These are phyloP conservation scores for Neoseiulus cucumeris DNA, from an alignment of 1,140 invertebrate genomes.

Conservation along the genomic window DNA sequence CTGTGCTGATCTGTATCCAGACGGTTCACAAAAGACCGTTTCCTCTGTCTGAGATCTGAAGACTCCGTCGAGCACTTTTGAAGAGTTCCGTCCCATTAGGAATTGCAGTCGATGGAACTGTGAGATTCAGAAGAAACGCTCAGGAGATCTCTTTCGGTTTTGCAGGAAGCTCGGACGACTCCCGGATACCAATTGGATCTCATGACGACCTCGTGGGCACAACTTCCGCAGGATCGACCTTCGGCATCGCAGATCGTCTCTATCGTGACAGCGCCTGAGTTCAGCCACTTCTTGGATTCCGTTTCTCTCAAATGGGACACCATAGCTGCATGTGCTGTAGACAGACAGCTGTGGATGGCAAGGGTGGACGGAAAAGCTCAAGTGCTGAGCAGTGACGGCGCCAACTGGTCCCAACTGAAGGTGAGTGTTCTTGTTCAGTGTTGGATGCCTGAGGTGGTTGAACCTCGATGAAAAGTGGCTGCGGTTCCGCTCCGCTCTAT, in stretches of 20 bases:
- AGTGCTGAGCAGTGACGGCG: neutral
- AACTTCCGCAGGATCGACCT: slow-evolving; percentile 62
- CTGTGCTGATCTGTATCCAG: too few relatives aligned
- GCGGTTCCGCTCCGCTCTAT: too few relatives aligned
- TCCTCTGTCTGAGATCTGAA: too few relatives aligned
- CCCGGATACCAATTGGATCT: slow-evolving; percentile 77
- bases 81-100: too few relatives aligned
- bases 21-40: too few relatives aligned
- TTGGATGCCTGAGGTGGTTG: too few relatives aligned
- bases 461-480: too few relatives aligned
- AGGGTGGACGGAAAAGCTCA: slow-evolving; percentile 11
- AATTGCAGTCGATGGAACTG: neutral
- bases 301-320: slow-evolving; percentile 31
- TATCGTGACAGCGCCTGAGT: slow-evolving; percentile 75
- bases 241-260: slow-evolving; percentile 80
- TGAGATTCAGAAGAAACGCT: neutral
- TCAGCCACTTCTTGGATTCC: slow-evolving; percentile 64
- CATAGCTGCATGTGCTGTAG: slow-evolving; percentile 11
- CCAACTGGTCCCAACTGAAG: neutral
- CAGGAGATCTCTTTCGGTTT: slow-evolving; percentile 11
- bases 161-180: slow-evolving; percentile 39
- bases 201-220: slow-evolving; percentile 87
- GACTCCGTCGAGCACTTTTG: too few relatives aligned
- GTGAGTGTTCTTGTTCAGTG: neutral
- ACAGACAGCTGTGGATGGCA: slow-evolving; percentile 12